A percentile compares a stretch with the other conserved stretches of the same genome.
Conservation (phyloP, 2,797 vertebrate species). For the Chloroceryle amazona region DNA sequence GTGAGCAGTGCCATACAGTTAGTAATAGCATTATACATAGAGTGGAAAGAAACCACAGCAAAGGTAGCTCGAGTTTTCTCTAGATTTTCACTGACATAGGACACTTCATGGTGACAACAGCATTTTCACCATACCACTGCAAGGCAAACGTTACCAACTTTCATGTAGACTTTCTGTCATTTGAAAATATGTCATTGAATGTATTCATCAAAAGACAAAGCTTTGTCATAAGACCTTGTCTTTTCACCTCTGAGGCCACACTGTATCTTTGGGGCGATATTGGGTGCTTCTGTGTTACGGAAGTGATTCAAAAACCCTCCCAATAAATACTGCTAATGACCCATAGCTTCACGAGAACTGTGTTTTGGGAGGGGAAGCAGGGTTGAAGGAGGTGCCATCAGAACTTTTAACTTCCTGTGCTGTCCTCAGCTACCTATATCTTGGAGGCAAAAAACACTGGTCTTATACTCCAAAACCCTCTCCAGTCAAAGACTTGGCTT, state of each 20-base stretch:
- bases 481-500: background rate
- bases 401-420: background rate
- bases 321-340: background rate
- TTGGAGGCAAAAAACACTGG: background rate
- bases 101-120: accelerated
- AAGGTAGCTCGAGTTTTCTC: background rate
- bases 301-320: background rate
- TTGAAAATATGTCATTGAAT: background rate
- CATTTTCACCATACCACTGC: background rate
- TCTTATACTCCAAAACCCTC: background rate
- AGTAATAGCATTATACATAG: background rate
- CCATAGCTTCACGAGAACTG: background rate
- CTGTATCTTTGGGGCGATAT: background rate
- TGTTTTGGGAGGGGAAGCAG: background rate
- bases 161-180: background rate
- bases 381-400: background rate
- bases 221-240: background rate
- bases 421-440: background rate
- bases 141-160: background rate
- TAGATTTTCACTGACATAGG: background rate
- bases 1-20: accelerated
- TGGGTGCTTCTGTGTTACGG: background rate
- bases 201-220: background rate
- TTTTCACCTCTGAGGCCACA: background rate
- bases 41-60: background rate